Percentiles rank a stretch among this genome's conserved stretches.
phyloP scores from a whole-genome alignment of 2,888 invertebrate genomes.

The Sclerodermus sp. region DNA sequence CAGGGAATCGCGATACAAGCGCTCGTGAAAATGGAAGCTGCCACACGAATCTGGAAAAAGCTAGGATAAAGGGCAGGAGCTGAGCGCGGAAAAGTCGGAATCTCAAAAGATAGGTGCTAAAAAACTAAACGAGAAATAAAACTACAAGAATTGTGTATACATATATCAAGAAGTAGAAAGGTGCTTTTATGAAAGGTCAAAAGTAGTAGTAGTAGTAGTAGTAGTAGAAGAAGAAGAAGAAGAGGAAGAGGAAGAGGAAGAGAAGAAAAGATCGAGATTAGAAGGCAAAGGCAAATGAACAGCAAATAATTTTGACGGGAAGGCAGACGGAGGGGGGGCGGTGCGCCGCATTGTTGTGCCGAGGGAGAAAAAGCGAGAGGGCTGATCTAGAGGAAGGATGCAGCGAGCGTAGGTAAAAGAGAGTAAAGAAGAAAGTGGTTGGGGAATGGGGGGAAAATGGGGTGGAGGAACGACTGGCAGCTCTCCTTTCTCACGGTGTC shows the following conservation, averaged over 20 bases:
- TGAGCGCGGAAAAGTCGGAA: too few species aligned
- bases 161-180: too few species aligned
- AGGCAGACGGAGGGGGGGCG: not conserved
- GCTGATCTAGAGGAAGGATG: not conserved
- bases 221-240: too few species aligned
- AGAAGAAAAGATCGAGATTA: not conserved
- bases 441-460: constrained; percentile 10
- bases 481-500: constrained; percentile 4
- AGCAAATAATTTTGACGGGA: not conserved
- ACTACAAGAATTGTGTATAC: too few species aligned
- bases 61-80: too few species aligned
- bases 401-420: constrained; percentile 5
- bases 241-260: not conserved
- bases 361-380: not conserved
- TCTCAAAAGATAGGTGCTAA: too few species aligned
- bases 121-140: too few species aligned
- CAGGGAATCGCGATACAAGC: too few species aligned
- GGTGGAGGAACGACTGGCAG: not conserved
- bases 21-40: too few species aligned
- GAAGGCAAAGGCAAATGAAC: not conserved
- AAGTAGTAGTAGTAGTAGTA: too few species aligned
- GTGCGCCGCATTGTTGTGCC: not conserved
- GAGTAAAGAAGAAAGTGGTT: constrained; percentile 1
- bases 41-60: too few species aligned
- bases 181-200: too few species aligned